Evolutionary conservation across 2,797 vertebrate species (phyloP).

Genomic region (Myotis daubentonii): DNA sequence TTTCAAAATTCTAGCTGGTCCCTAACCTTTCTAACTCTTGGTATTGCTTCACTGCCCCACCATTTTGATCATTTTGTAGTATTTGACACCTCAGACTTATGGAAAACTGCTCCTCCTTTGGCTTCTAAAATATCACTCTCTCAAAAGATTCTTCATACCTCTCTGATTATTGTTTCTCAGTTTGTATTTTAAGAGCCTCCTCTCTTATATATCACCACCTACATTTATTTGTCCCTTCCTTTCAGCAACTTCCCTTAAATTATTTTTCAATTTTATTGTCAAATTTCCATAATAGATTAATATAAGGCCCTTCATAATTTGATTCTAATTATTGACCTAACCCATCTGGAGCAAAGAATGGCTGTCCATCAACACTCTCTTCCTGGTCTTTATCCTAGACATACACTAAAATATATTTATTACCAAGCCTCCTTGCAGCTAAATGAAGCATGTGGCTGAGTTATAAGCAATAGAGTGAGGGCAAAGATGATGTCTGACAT

Average conservation of each 20-base stretch:
- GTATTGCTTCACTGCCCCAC: background rate
- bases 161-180: background rate
- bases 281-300: background rate
- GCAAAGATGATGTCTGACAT: background rate
- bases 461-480: background rate
- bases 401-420: background rate
- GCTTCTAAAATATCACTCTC: background rate
- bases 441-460: constrained; percentile 21
- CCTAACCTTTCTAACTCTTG: background rate
- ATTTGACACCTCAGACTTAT: background rate
- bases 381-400: background rate
- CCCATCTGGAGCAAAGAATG: background rate
- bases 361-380: background rate
- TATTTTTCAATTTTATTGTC: background rate
- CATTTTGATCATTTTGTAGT: background rate
- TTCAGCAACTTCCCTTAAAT: background rate
- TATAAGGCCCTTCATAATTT: background rate
- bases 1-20: background rate
- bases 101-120: background rate
- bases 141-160: background rate
- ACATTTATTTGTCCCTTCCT: background rate
- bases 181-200: background rate
- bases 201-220: background rate
- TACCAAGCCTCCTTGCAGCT: background rate
- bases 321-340: background rate